Percentiles rank a stretch among this genome's conserved stretches.
Evolutionary conservation across 2,888 invertebrate genomes (phyloP).

Genomic region (Habroteleia sp.): DNA sequence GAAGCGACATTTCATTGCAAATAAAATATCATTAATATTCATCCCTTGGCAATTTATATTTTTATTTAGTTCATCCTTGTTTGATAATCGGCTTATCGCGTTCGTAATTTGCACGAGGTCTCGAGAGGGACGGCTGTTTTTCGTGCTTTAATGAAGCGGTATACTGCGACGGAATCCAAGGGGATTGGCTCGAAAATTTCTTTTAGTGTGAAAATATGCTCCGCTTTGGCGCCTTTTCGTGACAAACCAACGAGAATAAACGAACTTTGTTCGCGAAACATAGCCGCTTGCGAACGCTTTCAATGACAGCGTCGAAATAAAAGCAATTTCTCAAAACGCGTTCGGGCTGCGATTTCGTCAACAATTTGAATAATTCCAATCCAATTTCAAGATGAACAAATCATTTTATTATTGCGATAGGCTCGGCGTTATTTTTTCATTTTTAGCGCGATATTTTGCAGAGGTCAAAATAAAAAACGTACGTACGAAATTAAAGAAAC

Average conservation of each 20-base stretch:
- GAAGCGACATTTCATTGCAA: conserved; percentile 23
- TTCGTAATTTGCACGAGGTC: conserved; percentile 66
- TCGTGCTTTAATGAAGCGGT: conserved; percentile 69
- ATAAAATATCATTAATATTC: conserved; percentile 53
- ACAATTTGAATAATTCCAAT: conserved; percentile 44
- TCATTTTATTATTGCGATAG: conserved; percentile 42
- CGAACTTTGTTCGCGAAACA: conserved; percentile 36
- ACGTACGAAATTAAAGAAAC: no score
- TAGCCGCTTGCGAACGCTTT: conserved; percentile 13
- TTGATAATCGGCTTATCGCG: conserved; percentile 66
- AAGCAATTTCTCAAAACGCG: conserved; percentile 41
- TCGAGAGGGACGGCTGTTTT: conserved; percentile 49
- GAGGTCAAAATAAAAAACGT: no score
- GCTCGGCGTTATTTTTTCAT: no score
- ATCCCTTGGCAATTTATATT: conserved; percentile 45
- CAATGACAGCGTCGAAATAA: conserved; percentile 21
- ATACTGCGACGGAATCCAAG: conserved; percentile 59
- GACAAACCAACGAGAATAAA: conserved; percentile 58
- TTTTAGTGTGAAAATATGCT: conserved; percentile 67
- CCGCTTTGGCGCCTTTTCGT: conserved; percentile 61
- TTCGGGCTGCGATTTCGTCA: conserved; percentile 34
- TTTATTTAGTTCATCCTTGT: conserved; percentile 55
- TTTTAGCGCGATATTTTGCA: no score
- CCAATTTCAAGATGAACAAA: conserved; percentile 33
- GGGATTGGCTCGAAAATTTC: conserved; percentile 55